These are phyloP conservation scores for Hippocampus mohnikei DNA, from an alignment of 2,113 vertebrate species.

Conservation along the genomic window DNA sequence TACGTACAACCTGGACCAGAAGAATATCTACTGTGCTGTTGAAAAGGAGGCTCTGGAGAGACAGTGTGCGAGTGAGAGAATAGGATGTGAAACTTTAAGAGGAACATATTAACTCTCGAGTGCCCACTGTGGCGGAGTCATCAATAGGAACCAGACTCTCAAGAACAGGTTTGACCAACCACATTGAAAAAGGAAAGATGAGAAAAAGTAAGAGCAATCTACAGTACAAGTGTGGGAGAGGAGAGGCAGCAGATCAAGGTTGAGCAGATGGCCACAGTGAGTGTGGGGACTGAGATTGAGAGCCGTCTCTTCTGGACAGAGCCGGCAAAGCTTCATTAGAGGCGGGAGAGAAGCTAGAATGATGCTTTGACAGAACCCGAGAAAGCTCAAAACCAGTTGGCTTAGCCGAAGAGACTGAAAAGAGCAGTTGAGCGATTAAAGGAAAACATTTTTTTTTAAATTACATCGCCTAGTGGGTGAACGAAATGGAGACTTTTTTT, in stretches of 20 bases:
- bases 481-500: neutral
- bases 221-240: neutral
- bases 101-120: neutral
- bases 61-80: neutral
- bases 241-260: neutral
- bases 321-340: neutral
- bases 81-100: neutral
- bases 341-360: neutral
- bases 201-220: neutral
- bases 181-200: neutral
- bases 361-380: neutral
- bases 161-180: neutral
- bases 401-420: neutral
- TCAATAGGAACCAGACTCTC: neutral
- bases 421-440: neutral
- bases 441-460: neutral
- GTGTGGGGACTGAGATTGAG: neutral
- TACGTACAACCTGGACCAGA: neutral
- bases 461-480: neutral
- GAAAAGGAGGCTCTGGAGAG: neutral
- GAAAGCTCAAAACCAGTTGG: slow-evolving; percentile 1
- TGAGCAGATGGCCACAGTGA: neutral
- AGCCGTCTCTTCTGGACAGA: neutral
- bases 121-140: neutral
- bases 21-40: neutral